Percentiles rank a stretch among this genome's conserved stretches.
phyloP scores from a whole-genome alignment of 2,888 invertebrate species.

The Alentia gelatinosa region DNA sequence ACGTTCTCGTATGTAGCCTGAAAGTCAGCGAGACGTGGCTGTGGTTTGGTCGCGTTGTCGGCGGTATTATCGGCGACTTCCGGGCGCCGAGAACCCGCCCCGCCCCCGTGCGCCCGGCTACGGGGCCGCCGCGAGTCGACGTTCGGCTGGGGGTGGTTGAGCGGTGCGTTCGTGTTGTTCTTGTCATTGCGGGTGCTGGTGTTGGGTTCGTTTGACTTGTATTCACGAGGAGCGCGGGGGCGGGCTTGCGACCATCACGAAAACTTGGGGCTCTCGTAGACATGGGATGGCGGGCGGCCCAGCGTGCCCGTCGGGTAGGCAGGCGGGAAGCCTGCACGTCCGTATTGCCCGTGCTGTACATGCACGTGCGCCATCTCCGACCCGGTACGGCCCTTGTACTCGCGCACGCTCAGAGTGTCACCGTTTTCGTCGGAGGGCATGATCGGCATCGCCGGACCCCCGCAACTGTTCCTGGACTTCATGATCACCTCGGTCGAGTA shows the following conservation, averaged over 20 bases:
- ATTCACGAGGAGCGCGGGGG: neutral
- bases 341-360: neutral
- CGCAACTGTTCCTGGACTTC: neutral
- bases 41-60: neutral
- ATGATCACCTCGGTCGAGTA: conserved; percentile 1
- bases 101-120: too few relatives aligned
- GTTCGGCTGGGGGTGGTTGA: neutral
- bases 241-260: conserved; percentile 10
- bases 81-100: too few relatives aligned
- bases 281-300: neutral
- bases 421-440: neutral
- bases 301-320: neutral
- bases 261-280: conserved; percentile 45
- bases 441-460: neutral
- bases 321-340: neutral
- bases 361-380: conserved; percentile 30
- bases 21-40: neutral
- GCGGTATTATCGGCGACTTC: too few relatives aligned
- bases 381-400: neutral
- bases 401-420: conserved; percentile 12
- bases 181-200: neutral
- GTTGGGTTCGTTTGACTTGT: too few relatives aligned
- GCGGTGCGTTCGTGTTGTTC: neutral
- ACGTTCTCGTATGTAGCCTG: neutral
- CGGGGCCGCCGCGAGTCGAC: too few relatives aligned